Conservation (phyloP, 2,888 invertebrate species). For the Apantesis nais region DNA sequence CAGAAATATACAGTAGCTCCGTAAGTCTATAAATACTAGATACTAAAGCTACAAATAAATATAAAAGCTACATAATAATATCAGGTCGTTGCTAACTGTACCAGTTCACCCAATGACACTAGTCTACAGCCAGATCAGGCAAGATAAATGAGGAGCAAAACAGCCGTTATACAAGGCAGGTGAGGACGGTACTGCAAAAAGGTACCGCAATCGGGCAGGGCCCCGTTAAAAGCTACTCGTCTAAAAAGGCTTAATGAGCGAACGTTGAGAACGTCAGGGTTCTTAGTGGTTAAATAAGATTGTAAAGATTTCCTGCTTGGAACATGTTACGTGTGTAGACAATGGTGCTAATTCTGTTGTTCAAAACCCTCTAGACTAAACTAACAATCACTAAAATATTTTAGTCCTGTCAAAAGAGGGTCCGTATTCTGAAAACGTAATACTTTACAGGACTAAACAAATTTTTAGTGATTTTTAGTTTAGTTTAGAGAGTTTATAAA, state of each 20-base stretch:
- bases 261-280: neutral
- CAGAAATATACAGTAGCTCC: too few relatives aligned
- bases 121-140: neutral
- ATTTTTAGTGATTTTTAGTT: too few relatives aligned
- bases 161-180: slow-evolving; percentile 15
- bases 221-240: slow-evolving; percentile 34
- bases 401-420: too few relatives aligned
- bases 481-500: too few relatives aligned
- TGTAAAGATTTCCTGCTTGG: too few relatives aligned
- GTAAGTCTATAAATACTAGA: too few relatives aligned
- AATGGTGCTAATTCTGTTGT: too few relatives aligned
- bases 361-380: too few relatives aligned
- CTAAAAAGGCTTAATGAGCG: slow-evolving; percentile 8
- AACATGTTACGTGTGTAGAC: too few relatives aligned
- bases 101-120: neutral
- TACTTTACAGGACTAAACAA: too few relatives aligned
- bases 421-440: too few relatives aligned
- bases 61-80: neutral
- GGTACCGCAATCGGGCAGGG: slow-evolving; percentile 26
- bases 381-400: too few relatives aligned
- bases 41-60: neutral
- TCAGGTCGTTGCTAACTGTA: neutral
- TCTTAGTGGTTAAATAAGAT: neutral
- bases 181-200: slow-evolving; percentile 6
- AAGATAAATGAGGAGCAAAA: slow-evolving; percentile 21